phyloP scores from a whole-genome alignment of 2,113 vertebrate genomes.

The Martes martes region DNA sequence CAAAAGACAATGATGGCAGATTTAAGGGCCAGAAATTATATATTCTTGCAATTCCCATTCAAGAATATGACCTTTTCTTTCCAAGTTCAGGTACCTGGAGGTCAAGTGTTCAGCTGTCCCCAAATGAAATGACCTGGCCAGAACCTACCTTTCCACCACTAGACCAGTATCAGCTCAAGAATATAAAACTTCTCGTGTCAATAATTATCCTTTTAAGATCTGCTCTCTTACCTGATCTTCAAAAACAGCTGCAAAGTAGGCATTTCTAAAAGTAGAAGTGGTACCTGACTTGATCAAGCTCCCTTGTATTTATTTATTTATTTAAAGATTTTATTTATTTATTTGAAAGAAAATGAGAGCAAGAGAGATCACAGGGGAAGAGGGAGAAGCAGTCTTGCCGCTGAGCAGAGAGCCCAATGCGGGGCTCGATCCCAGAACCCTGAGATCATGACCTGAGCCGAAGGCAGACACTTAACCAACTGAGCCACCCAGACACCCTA shows the following conservation, averaged over 20 bases:
- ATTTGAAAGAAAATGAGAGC: background rate
- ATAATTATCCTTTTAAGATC: background rate
- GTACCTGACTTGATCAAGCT: background rate
- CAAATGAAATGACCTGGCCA: background rate
- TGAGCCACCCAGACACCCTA: background rate
- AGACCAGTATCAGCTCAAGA: background rate
- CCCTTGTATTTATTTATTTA: background rate
- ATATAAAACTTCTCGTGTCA: background rate
- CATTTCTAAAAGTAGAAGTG: background rate
- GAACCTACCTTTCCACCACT: background rate
- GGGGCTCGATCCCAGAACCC: background rate
- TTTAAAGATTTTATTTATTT: background rate
- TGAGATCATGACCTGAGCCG: background rate
- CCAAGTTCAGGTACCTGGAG: background rate
- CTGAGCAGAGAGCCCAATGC: background rate
- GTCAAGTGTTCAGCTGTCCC: background rate
- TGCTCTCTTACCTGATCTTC: background rate
- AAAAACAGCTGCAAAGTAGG: background rate
- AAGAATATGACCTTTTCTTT: background rate
- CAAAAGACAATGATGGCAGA: background rate
- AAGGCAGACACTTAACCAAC: background rate
- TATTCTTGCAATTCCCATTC: background rate
- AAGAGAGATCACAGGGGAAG: background rate
- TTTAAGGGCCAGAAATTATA: background rate
- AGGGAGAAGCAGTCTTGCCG: background rate